Evolutionary conservation across 1,140 invertebrate species (phyloP), one percentile per base, ranked within the genome.

Genomic region (Drosophila quadrilineata): DNA sequence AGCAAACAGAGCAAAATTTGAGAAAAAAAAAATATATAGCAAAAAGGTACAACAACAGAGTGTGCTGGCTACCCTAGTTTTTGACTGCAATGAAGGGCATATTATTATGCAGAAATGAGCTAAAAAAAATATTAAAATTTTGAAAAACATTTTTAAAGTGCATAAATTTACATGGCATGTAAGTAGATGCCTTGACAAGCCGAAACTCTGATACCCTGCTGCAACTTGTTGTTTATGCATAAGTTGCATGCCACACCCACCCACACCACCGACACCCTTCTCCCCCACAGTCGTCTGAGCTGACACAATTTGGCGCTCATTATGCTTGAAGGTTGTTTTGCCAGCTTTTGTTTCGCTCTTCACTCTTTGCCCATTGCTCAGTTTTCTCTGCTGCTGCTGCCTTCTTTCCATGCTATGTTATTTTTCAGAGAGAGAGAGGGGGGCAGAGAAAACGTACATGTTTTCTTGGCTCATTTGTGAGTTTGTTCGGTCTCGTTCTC

Each of bases 201-300:
- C 33, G 16, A 36, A 38, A 45, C 22, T 29, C 36, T 52, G 48
- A 35, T 53, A 43, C 21, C 21, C 3, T 38, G 26, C 21, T 6
- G 24, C 33, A 49, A 53, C 59, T 59, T 63, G 68, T 82, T 82
- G 72, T 72, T 82, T 82, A 73, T 84, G 63, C 72, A 82, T 69
- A 69, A 68, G 75, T 33, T 57, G 64, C 52, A 50, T 36, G 53
- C 38, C 50, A 14, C 54, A 53, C 53, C 22, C 9, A 3, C 16
- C 49, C 10, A 14, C 22, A 6, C 5, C 19, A 14, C 19, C 12
- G 12, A 9, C n/a, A 1, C 24, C 14, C 43, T n/a, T 17, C 22
- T 14, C 29, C 38, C 26, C 6, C 3, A 4, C 5, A 9, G 26
- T 17, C 24, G 38, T 9, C 31, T 28, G 19, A 35, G 54, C 53